Base-by-base conservation (phyloP, 1,140 invertebrate genomes). In the Pseudomyrmex gracilis region DNA sequence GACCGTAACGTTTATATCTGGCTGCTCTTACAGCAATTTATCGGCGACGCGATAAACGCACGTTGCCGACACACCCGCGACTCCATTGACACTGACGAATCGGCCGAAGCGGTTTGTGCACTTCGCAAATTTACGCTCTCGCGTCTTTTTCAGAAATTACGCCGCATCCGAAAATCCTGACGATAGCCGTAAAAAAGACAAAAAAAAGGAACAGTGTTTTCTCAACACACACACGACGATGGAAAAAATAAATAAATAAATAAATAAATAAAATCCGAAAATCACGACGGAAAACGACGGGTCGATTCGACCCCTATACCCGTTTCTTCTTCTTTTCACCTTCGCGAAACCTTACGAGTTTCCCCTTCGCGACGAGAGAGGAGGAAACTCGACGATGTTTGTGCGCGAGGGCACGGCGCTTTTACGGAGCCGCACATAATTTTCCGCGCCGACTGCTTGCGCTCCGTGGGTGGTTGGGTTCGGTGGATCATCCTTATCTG, bases 221-320 rank as follows among this genome's bases (percentile, higher is more conserved):
- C 24, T 34, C 73, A 77, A 85, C 88, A 76, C 82, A 76, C 82
- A 34, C 34, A 34, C 34, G 34, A 34, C 5, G 5, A 5, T 51
- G 12, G 1, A 51, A 51, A 51, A 12, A 13, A 13, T n/a, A n/a
- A n/a, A n/a, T n/a, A n/a, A n/a, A n/a, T n/a, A n/a, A n/a, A n/a
- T n/a, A n/a, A n/a, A n/a, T n/a, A n/a, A n/a, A n/a, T n/a, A 51
- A 51, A 90, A 91, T 85, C 83, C 88, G 87, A 86, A 87, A 90
- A 89, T 90, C 85, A 83, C 66, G 83, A 64, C 83, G 82, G 85
- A 73, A 58, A 80, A 67, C 78, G 22, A 68, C 20, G 67, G n/a
- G n/a, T 55, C 47, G 73, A 68, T 22, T 8, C 15, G 1, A 20
- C 8, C 13, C 13, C 7, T 17, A 22, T 20, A 5, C 17, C 47